Evolutionary conservation across 2,797 vertebrate species (phyloP), one percentile per base, ranked within the genome.

Genomic region (Parotocinclus haroldoi): DNA sequence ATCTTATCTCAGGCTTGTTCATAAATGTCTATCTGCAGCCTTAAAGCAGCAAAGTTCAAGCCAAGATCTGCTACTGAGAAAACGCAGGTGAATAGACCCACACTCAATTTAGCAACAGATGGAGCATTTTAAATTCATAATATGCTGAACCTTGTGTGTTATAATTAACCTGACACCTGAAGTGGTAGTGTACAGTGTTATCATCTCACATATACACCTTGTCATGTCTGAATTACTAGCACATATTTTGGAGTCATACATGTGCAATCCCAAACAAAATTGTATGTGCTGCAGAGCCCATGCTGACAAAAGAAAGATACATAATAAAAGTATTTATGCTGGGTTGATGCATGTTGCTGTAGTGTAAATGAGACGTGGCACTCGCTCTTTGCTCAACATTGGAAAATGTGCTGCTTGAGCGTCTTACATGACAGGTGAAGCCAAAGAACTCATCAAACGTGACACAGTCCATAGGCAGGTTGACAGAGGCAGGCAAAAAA

Each of bases 401-500:
- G 14, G 9, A 58, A 58, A 60, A 57, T 52, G 45, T 27, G 44
- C 17, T 64, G 53, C 10, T 46, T 48, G 37, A 44, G 16, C 11
- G 17, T 53, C 50, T 46, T 60, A 72, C 59, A 61, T 38, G 36
- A 38, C 63, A 72, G 58, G 56, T 49, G 45, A 70, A 65, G 57
- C 59, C 42, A 61, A 66, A 67, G 57, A 66, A 62, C 39, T 67
- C 18, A 67, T 64, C 59, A 72, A 64, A 78, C 17, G 19, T 68
- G 69, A 64, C 64, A 75, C 17, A 40, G 54, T 67, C 66, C 65
- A 69, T 58, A 68, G 62, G 65, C 42, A 69, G 66, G 13, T 58
- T 71, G 68, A 73, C 67, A 57, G 61, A 77, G 49, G 65, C 68
- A 44, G 46, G 54, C 44, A 69, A 61, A 64, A 50, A 69, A 61